Evolutionary conservation across 2,113 vertebrate species (phyloP).

Genomic region (Henicopernis longicauda): DNA sequence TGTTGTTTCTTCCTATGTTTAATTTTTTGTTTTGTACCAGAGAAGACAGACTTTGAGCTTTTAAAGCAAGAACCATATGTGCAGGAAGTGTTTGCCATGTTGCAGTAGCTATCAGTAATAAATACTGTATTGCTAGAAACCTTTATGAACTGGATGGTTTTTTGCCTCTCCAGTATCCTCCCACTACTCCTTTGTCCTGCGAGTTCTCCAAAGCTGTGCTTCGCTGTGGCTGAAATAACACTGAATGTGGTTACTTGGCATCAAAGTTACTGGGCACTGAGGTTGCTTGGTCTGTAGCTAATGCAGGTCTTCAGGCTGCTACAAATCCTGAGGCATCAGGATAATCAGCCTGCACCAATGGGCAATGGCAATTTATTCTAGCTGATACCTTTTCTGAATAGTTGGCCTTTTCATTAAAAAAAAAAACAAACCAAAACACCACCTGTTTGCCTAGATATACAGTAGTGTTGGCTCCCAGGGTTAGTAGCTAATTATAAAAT

Average conservation of each 20-base stretch:
- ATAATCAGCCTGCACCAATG: not conserved
- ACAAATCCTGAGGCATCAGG: not conserved
- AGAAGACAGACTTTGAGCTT: not conserved
- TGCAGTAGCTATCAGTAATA: not conserved
- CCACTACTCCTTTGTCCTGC: not conserved
- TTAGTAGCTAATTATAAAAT: constrained; percentile 33
- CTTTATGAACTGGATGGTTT: not conserved
- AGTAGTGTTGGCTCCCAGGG: not conserved
- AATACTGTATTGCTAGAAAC: not conserved
- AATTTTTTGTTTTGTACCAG: not conserved
- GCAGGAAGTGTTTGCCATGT: not conserved
- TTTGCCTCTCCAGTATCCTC: not conserved
- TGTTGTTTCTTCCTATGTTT: not conserved
- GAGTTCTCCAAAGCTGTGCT: not conserved
- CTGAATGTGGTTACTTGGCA: not conserved
- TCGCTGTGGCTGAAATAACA: not conserved
- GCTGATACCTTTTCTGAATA: not conserved
- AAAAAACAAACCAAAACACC: too few relatives aligned
- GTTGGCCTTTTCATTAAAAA: not conserved
- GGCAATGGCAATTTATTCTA: not conserved
- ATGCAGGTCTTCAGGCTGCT: not conserved
- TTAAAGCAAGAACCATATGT: not conserved
- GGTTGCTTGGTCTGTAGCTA: not conserved
- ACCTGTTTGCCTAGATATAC: not conserved
- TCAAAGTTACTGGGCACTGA: not conserved